Evolutionary conservation across 2,888 invertebrate genomes (phyloP), one percentile per base, ranked within the genome.

Genomic region (Cantharis rufa): DNA sequence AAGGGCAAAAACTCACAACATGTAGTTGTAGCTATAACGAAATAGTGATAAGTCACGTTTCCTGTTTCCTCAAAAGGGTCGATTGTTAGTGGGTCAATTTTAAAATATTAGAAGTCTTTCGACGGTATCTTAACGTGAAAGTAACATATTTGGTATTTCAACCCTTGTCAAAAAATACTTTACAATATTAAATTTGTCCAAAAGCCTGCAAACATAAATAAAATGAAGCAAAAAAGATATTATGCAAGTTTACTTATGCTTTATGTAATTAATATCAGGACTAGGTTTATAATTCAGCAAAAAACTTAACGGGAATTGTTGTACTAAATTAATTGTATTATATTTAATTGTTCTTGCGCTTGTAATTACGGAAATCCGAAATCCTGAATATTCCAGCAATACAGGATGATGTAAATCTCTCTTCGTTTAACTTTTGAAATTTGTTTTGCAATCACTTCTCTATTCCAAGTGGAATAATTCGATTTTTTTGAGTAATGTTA

Each of bases 1-100:
- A 66, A 24, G 21, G 21, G n/a, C 64, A 21, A 66, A 63, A 66
- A 24, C 18, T 66, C 64, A 15, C 21, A n/a, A 15, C 21, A n/a
- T 66, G 24, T 10, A 66, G 13, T 66, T 66, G 64, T 66, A 21
- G 64, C 10, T n/a, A 15, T 72, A 66, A 28, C 72, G 72, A 28
- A 72, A 72, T 66, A 73, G 68, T 69, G 73, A 73, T 73, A 73
- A 28, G 73, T 73, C 73, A 68, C 73, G 73, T 69, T 73, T 62
- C 69, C 27, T 24, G 27, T 68, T 68, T 27, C 15, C 62, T 62
- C 61, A 62, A 28, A 73, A 73, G 73, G 73, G 68, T 66, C 24
- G 21, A 66, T 66, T 66, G 48, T 66, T 18, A 66, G 64, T 21
- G 15, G 64, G 64, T 18, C 16, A 66, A 66, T 21, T 66, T 66